Evolutionary conservation across 2,888 invertebrate species (phyloP), one percentile per base, ranked within the genome.

Genomic region (Melinopterus prodromus): DNA sequence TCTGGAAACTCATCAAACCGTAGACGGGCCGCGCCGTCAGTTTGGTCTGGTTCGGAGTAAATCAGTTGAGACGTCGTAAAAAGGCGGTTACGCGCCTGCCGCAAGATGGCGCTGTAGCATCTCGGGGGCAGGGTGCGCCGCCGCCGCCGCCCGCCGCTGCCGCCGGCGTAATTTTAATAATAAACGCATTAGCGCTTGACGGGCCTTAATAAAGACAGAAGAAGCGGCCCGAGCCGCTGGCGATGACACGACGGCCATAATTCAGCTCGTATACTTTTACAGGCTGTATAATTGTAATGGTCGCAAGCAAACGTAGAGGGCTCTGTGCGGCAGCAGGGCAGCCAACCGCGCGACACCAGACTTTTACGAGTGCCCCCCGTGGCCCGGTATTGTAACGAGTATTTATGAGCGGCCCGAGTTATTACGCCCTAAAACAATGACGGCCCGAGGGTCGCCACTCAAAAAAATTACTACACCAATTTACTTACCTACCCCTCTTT

Each of bases 121-220:
- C 74, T 35, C 9, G 37, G 71, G 71, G 71, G 35, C 26, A 26
- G 26, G 26, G 26, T 26, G 26, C 26, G 26, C 26, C 71, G 71
- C 26, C 26, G 26, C 26, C 71, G 71, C 26, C 74, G 53, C 9
- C 53, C 9, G 53, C 53, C 9, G 53, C 53, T 7, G 53, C 12
- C 53, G 53, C 37, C 36, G 35, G 35, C 37, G 74, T 74, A 74
- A 74, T 74, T 74, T 74, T 74, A 74, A 74, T 74, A 74, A 74
- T 74, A 74, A 74, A 74, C 74, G 74, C 74, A 74, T 74, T 74
- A 74, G 74, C 74, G 74, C 74, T 53, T 74, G 74, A 74, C 74
- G 74, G 74, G 74, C 37, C 74, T 74, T 74, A 74, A 74, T 74
- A 74, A 37, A 74, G 74, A 74, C 74, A 74, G 26, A 74, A 74